Conservation (phyloP, 2,888 invertebrate genomes). For the Agrochola litura region DNA sequence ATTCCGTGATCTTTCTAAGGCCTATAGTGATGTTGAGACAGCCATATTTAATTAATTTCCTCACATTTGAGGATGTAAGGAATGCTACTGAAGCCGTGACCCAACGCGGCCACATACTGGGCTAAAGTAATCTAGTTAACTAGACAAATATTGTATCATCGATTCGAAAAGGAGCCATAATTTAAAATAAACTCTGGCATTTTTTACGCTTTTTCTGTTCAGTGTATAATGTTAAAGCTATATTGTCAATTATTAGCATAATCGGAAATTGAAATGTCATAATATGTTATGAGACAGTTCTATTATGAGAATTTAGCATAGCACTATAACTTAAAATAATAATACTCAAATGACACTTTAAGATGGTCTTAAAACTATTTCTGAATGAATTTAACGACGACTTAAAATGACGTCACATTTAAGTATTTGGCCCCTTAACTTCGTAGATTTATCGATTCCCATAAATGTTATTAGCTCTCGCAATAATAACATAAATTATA, state of each 20-base stretch:
- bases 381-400: background rate
- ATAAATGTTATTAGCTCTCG: constrained; percentile 33
- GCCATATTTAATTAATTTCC: background rate
- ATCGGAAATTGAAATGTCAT: background rate
- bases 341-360: background rate
- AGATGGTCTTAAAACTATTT: constrained; percentile 1
- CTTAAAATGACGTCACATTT: background rate
- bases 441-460: constrained; percentile 29
- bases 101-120: background rate
- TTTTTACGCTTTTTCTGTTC: background rate
- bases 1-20: background rate
- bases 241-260: background rate
- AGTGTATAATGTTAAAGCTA: background rate
- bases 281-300: background rate
- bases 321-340: background rate
- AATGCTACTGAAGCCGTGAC: background rate
- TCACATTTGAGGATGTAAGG: no score
- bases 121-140: background rate
- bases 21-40: background rate
- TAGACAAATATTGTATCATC: background rate
- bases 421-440: background rate
- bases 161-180: background rate
- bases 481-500: constrained; percentile 48
- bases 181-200: background rate
- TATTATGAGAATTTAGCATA: background rate